Conservation (phyloP, 2,888 invertebrate genomes). For the Agrotis clavis region DNA sequence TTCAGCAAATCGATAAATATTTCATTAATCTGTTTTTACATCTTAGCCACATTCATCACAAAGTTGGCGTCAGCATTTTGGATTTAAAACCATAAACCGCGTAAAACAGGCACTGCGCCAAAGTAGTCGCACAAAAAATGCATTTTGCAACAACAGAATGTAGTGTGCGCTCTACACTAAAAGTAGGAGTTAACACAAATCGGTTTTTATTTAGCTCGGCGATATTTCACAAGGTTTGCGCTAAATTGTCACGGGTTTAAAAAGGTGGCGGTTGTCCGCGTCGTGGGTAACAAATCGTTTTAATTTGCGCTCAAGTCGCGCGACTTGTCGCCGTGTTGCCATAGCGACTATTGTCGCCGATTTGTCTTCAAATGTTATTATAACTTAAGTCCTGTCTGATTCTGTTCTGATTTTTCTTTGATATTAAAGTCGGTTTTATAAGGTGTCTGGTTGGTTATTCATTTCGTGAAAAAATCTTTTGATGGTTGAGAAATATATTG, state of each 20-base stretch:
- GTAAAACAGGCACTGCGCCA: constrained; percentile 70
- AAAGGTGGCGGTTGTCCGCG: constrained; percentile 72
- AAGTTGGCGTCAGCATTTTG: constrained; percentile 62
- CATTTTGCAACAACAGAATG: constrained; percentile 66
- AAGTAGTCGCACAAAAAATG: constrained; percentile 69
- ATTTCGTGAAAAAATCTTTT: constrained; percentile 43
- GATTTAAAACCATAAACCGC: constrained; percentile 60
- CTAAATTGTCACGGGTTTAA: constrained; percentile 71
- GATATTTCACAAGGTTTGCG: constrained; percentile 73
- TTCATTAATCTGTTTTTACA: constrained; percentile 23
- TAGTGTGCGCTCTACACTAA: constrained; percentile 63
- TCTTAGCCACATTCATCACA: constrained; percentile 38
- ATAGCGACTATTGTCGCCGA: constrained; percentile 62
- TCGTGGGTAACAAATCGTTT: constrained; percentile 79
- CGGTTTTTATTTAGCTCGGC: constrained; percentile 73
- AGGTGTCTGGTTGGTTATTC: constrained; percentile 42
- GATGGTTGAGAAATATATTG: constrained; percentile 28
- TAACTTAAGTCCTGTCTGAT: constrained; percentile 45
- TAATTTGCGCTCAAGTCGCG: constrained; percentile 75
- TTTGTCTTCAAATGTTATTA: constrained; percentile 59
- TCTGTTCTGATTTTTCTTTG: constrained; percentile 51
- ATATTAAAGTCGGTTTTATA: constrained; percentile 23
- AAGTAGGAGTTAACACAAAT: constrained; percentile 69
- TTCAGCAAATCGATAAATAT: constrained; percentile 20
- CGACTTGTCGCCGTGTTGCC: constrained; percentile 70